phyloP scores from a whole-genome alignment of 2,888 invertebrate genomes.

The Prosapia bicincta region DNA sequence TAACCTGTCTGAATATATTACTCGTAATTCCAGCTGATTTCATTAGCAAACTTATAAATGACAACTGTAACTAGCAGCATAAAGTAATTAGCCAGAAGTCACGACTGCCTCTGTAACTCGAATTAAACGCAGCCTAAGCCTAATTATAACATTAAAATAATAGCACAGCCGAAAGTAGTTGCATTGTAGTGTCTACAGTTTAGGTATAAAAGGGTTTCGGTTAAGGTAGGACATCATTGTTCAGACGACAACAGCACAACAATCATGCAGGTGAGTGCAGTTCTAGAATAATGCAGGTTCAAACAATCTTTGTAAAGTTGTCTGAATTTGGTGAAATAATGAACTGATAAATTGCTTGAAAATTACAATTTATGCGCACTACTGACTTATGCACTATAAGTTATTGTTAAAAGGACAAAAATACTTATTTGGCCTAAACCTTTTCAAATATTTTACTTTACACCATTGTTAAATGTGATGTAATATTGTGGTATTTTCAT shows the following conservation, averaged over 20 bases:
- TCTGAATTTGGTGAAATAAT: too few species aligned
- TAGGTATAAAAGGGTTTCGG: background rate
- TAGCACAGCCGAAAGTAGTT: background rate
- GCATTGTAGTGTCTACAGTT: background rate
- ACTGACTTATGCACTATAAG: too few species aligned
- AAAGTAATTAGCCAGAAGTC: background rate
- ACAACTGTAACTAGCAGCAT: background rate
- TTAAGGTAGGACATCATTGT: background rate
- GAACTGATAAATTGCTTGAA: too few species aligned
- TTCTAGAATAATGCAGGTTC: too few species aligned
- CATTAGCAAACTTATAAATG: background rate
- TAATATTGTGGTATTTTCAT: too few species aligned
- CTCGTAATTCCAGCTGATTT: background rate
- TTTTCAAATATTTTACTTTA: too few species aligned
- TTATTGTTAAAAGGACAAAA: too few species aligned
- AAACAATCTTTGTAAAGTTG: too few species aligned
- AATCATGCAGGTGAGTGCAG: background rate
- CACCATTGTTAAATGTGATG: too few species aligned
- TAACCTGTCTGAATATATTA: too few species aligned
- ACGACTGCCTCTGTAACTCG: background rate
- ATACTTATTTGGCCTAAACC: too few species aligned
- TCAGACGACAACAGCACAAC: background rate
- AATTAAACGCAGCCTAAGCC: background rate
- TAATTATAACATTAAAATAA: background rate
- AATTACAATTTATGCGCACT: too few species aligned